A percentile compares a stretch with the other conserved stretches of the same genome.
Conservation (phyloP, 1,140 invertebrate species). For the Heliconius nattereri region DNA sequence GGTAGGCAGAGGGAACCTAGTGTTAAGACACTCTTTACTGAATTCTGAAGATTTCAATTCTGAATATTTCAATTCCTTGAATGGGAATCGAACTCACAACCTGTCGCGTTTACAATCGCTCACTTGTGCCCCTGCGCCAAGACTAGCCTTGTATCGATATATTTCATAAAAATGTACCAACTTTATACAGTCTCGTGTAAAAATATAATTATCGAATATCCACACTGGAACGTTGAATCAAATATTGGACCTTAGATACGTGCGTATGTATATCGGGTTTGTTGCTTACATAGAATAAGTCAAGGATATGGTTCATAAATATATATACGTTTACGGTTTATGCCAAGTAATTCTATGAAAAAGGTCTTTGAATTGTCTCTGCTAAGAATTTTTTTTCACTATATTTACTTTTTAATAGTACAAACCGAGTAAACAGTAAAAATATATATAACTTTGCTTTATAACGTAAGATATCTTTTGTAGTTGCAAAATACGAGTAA, state of each 20-base stretch:
- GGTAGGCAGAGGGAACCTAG: no score
- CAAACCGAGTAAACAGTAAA: background rate
- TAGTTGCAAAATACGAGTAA: background rate
- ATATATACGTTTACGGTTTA: background rate
- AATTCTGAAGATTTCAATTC: no score
- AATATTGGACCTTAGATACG: background rate
- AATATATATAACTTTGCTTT: no score
- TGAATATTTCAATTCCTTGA: no score
- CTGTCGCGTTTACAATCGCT: no score
- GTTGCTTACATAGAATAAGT: background rate
- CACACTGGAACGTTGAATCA: background rate
- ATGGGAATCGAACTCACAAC: background rate
- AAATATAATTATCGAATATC: background rate
- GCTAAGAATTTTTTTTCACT: background rate
- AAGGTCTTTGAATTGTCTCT: background rate
- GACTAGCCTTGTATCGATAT: background rate
- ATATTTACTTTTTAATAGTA: background rate
- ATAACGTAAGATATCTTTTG: no score
- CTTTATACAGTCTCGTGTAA: background rate
- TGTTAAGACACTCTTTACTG: no score
- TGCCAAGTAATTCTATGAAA: background rate
- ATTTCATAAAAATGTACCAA: background rate
- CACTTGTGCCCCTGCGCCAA: background rate
- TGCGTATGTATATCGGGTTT: background rate
- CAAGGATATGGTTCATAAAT: conserved; percentile 5